These are phyloP conservation scores for Dasysyrphus tricinctus DNA, from an alignment of 2,888 invertebrate species.

Conservation along the genomic window DNA sequence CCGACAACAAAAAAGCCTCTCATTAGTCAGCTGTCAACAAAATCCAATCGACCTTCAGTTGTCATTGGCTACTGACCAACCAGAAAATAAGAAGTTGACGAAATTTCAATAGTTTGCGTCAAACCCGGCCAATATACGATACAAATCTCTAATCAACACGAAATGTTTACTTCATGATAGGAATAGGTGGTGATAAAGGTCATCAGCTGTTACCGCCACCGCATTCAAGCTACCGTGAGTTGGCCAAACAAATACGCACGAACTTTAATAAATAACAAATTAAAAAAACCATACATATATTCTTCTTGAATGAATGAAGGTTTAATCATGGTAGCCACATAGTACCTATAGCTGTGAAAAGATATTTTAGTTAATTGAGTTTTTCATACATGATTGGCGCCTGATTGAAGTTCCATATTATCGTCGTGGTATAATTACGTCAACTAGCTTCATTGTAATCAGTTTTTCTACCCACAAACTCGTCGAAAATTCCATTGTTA, in stretches of 20 bases:
- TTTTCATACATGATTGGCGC: slow-evolving; percentile 30
- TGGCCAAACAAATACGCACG: not conserved
- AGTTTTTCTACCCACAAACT: slow-evolving; percentile 26
- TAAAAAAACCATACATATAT: no score
- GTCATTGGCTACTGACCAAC: not conserved
- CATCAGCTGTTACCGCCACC: not conserved
- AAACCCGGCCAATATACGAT: not conserved
- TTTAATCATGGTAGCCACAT: not conserved
- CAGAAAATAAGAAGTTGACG: not conserved
- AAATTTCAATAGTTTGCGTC: not conserved
- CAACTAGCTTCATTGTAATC: slow-evolving; percentile 36
- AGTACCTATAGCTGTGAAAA: not conserved
- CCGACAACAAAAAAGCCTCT: not conserved
- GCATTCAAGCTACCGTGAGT: not conserved
- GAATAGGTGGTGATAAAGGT: not conserved
- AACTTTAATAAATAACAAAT: not conserved
- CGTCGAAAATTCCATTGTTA: slow-evolving; percentile 14
- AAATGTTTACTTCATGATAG: not conserved
- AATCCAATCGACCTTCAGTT: slow-evolving; percentile 4
- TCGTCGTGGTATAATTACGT: slow-evolving; percentile 47
- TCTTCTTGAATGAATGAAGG: not conserved
- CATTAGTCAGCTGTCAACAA: not conserved
- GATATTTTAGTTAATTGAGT: slow-evolving; percentile 8
- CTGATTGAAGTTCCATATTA: slow-evolving; percentile 29
- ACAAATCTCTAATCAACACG: not conserved